Conservation (phyloP, 2,797 vertebrate genomes). For the Rousettus madagascariensis region DNA sequence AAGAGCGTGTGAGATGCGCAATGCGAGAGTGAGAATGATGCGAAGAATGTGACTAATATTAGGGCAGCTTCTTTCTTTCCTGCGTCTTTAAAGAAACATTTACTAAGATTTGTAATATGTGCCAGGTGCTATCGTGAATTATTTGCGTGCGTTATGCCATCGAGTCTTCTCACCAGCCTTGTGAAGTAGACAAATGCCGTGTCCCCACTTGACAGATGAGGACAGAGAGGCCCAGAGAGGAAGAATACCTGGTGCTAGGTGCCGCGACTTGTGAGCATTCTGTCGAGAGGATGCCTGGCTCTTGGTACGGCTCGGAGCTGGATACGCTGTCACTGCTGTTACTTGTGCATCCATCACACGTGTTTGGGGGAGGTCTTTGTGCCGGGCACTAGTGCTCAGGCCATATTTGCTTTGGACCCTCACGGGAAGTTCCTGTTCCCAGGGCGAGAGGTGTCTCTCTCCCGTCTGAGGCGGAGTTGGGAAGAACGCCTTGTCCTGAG, state of each 20-base stretch:
- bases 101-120: neutral
- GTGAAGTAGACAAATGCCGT: no score
- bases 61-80: neutral
- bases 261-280: rapidly evolving
- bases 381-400: rapidly evolving
- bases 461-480: neutral
- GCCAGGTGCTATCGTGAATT: rapidly evolving
- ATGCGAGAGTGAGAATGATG: rapidly evolving
- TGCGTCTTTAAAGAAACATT: no score
- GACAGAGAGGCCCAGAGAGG: neutral
- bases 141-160: rapidly evolving
- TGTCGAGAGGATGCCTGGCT: rapidly evolving
- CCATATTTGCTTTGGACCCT: rapidly evolving
- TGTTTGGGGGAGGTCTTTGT: neutral
- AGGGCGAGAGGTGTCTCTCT: neutral
- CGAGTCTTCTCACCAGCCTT: neutral
- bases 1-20: rapidly evolving
- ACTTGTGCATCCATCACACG: rapidly evolving
- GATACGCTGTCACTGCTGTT: rapidly evolving
- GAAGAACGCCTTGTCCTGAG: neutral
- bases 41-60: rapidly evolving
- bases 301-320: neutral
- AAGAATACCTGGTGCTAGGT: neutral
- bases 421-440: neutral
- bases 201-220: neutral